phyloP scores from a whole-genome alignment of 2,888 invertebrate genomes.

The Apomyelois bistriatella region DNA sequence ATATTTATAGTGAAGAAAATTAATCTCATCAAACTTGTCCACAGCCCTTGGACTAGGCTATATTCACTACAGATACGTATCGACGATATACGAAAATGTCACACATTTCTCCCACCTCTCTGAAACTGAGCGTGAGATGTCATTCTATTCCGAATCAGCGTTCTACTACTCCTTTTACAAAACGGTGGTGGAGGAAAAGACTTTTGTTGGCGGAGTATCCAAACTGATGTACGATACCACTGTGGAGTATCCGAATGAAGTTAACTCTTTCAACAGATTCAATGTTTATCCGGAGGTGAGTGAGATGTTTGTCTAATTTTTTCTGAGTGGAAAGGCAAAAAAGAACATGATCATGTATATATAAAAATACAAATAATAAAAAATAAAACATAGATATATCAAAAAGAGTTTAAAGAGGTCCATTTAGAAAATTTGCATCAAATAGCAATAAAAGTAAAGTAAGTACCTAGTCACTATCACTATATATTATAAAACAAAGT shows the following conservation, averaged over 20 bases:
- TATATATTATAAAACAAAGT: too few species aligned
- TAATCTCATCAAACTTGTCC: too few species aligned
- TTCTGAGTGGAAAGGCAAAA: not conserved
- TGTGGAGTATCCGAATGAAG: constrained; percentile 89
- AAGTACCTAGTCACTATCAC: too few species aligned
- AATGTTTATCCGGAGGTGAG: constrained; percentile 91
- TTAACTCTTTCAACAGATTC: constrained; percentile 90
- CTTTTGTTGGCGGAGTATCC: constrained; percentile 80
- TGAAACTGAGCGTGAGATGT: constrained; percentile 90
- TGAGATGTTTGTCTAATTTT: not conserved
- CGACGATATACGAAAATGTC: constrained; percentile 89
- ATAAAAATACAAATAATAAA: too few species aligned
- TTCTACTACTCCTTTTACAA: constrained; percentile 95
- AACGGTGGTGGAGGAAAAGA: constrained; percentile 85
- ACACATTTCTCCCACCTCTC: constrained; percentile 91
- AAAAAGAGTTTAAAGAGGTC: too few species aligned
- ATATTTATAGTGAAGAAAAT: too few species aligned
- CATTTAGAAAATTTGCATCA: too few species aligned
- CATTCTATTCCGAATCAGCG: constrained; percentile 93
- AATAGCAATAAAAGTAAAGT: too few species aligned
- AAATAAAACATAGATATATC: too few species aligned
- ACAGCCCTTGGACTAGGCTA: constrained; percentile 81
- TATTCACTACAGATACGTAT: constrained; percentile 84
- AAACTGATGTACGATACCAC: constrained; percentile 85
- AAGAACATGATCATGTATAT: too few species aligned